These are phyloP conservation scores for Cherax quadricarinatus DNA, from an alignment of 1,140 invertebrate species.

Conservation along the genomic window DNA sequence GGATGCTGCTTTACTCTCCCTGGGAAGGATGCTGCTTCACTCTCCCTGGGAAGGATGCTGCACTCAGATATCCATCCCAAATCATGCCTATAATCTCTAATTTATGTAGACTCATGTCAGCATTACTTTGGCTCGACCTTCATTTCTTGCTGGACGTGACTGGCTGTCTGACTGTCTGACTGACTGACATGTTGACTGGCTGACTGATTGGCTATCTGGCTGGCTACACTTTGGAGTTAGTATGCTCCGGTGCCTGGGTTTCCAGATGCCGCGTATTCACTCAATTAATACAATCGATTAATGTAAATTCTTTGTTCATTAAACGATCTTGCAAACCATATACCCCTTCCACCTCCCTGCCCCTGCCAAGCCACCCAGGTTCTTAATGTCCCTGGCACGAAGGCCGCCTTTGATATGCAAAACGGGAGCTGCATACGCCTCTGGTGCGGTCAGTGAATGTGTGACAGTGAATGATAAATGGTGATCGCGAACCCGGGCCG, in stretches of 20 bases:
- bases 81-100: conserved; percentile 57
- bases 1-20: background rate
- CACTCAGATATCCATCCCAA: conserved; percentile 59
- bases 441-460: conserved; percentile 67
- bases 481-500: conserved; percentile 59
- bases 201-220: no score
- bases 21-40: background rate
- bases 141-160: conserved; percentile 1
- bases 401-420: conserved; percentile 36
- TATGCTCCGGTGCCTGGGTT: conserved; percentile 5
- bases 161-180: background rate
- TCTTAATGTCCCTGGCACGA: background rate
- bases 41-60: conserved; percentile 25
- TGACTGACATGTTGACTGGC: background rate
- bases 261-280: conserved; percentile 59
- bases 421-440: conserved; percentile 40
- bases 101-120: conserved; percentile 58
- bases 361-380: conserved; percentile 9
- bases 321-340: conserved; percentile 66
- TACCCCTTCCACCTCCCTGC: conserved; percentile 12
- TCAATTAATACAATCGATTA: conserved; percentile 70
- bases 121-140: background rate
- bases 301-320: conserved; percentile 70
- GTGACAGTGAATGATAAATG: conserved; percentile 70
- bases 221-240: background rate